These are phyloP conservation scores for Pteria penguin DNA, from an alignment of 2,888 invertebrate species.

Conservation along the genomic window DNA sequence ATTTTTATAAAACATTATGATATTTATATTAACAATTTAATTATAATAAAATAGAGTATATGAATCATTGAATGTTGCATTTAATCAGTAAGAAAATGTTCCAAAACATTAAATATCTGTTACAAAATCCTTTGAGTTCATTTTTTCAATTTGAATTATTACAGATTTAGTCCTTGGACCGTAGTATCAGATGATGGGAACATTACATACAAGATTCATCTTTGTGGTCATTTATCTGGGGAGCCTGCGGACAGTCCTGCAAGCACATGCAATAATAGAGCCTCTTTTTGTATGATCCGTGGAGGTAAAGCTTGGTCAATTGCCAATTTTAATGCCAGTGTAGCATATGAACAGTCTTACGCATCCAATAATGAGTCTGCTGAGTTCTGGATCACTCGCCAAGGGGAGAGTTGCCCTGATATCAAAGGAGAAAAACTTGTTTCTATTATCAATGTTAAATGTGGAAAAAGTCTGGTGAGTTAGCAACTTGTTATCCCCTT, in stretches of 20 bases:
- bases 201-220: conserved; percentile 60
- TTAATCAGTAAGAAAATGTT: too few relatives aligned
- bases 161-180: conserved; percentile 62
- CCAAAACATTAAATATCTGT: too few relatives aligned
- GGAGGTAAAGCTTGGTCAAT: conserved; percentile 32
- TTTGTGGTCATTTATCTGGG: conserved; percentile 59
- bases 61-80: too few relatives aligned
- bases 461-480: conserved; percentile 69
- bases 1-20: too few relatives aligned
- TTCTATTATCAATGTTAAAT: conserved; percentile 68
- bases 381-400: conserved; percentile 53
- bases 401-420: conserved; percentile 59
- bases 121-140: too few relatives aligned
- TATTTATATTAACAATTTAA: too few relatives aligned
- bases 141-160: too few relatives aligned
- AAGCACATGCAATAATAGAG: conserved; percentile 51
- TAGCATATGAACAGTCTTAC: background rate
- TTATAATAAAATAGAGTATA: too few relatives aligned
- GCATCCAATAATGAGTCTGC: conserved; percentile 42
- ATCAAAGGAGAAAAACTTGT: conserved; percentile 43
- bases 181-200: conserved; percentile 54
- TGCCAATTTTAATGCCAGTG: background rate
- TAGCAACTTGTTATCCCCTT: too few relatives aligned
- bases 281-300: conserved; percentile 56
- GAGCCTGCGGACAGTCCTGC: conserved; percentile 19